A percentile compares a stretch with the other conserved stretches of the same genome.
These are phyloP conservation scores for Asobara japonica DNA, from an alignment of 1,140 invertebrate genomes.

Conservation along the genomic window DNA sequence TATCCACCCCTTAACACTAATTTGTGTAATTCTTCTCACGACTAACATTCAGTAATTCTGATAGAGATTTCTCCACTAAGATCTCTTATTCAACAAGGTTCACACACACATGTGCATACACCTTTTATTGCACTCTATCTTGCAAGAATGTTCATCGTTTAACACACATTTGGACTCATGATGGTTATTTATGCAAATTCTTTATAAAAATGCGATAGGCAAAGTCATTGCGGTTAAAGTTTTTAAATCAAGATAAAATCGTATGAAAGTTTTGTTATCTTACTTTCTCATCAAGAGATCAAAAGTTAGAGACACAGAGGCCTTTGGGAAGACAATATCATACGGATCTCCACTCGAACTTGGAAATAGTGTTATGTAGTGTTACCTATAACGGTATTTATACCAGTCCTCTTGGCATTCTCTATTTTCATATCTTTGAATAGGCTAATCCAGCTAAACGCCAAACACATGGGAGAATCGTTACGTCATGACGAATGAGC, in stretches of 20 bases:
- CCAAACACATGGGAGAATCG: background rate
- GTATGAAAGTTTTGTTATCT: slow-evolving; percentile 17
- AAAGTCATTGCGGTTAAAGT: background rate
- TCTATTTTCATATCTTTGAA: slow-evolving; percentile 5
- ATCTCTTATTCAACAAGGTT: background rate
- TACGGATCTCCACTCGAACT: slow-evolving; percentile 2
- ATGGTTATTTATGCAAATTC: slow-evolving; percentile 3
- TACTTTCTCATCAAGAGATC: slow-evolving; percentile 11
- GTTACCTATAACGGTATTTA: slow-evolving; percentile 5
- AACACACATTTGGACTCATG: background rate
- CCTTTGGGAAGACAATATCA: background rate
- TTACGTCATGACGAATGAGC: background rate
- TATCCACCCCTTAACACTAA: too few relatives aligned
- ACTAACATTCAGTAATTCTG: background rate
- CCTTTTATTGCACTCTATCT: background rate
- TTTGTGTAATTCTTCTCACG: background rate
- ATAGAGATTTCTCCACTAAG: background rate
- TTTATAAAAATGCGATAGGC: slow-evolving; percentile 2
- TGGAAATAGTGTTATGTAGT: slow-evolving; percentile 2
- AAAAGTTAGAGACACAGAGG: background rate
- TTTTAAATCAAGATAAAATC: slow-evolving; percentile 5
- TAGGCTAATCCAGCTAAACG: background rate
- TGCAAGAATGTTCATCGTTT: background rate
- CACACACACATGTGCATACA: background rate
- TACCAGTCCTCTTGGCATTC: slow-evolving; percentile 8